These are phyloP conservation scores for Stenodera caucasica DNA, from an alignment of 2,888 invertebrate species.

Conservation along the genomic window DNA sequence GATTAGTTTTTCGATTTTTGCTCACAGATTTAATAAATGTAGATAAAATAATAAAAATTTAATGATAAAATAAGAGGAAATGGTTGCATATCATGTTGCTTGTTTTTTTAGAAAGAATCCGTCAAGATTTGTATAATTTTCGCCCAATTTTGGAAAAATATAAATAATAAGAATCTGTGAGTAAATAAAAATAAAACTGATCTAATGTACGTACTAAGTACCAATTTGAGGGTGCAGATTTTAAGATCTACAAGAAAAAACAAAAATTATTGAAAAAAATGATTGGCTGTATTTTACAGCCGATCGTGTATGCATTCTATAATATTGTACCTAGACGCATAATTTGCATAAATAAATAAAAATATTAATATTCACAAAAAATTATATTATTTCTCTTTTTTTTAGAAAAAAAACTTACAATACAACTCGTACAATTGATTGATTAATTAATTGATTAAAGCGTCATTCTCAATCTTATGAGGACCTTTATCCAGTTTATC, in stretches of 20 bases:
- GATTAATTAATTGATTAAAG: slow-evolving; percentile 6
- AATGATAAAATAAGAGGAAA: slow-evolving; percentile 8
- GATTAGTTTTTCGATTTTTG: slow-evolving; percentile 47
- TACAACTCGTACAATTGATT: not conserved
- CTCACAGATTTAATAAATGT: slow-evolving; percentile 39
- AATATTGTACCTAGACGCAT: slow-evolving; percentile 55
- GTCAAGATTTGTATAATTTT: not conserved
- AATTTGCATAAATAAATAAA: slow-evolving; percentile 55
- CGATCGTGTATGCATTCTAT: slow-evolving; percentile 50
- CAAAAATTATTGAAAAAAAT: slow-evolving; percentile 9
- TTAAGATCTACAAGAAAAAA: slow-evolving; percentile 43
- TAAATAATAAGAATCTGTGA: slow-evolving; percentile 43
- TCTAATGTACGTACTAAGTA: slow-evolving; percentile 56
- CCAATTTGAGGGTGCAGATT: slow-evolving; percentile 50
- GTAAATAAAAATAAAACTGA: slow-evolving; percentile 50
- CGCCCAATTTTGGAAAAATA: slow-evolving; percentile 10
- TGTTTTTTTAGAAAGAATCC: not conserved
- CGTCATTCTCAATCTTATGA: slow-evolving; percentile 57
- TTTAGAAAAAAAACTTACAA: slow-evolving; percentile 8
- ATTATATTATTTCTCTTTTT: not conserved
- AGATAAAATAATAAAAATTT: slow-evolving; percentile 18
- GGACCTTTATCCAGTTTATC: slow-evolving; percentile 63
- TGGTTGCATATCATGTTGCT: slow-evolving; percentile 27
- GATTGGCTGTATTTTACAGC: slow-evolving; percentile 47
- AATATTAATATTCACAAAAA: slow-evolving; percentile 38